Evolutionary conservation across 2,113 vertebrate species (phyloP).

Genomic region (Gambusia holbrooki): DNA sequence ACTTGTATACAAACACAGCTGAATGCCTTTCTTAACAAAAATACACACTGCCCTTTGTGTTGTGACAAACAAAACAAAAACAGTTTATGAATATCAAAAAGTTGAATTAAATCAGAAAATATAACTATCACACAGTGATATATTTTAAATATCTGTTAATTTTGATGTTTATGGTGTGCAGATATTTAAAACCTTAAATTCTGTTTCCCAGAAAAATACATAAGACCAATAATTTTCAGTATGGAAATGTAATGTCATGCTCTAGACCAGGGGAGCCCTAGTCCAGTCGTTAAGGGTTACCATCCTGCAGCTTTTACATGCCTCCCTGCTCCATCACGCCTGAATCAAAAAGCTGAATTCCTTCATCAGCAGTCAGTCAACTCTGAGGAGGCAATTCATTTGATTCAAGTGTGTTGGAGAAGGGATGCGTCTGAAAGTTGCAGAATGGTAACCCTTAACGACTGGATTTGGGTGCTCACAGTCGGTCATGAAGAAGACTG

Average conservation of each 20-base stretch:
- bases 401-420: too few species aligned
- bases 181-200: background rate
- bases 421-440: too few species aligned
- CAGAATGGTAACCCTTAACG: too few species aligned
- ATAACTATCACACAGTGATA: background rate
- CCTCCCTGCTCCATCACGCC: too few species aligned
- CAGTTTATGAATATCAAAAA: slow-evolving; percentile 3
- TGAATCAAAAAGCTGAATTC: too few species aligned
- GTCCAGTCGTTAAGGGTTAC: too few species aligned
- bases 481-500: slow-evolving; percentile 15
- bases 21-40: slow-evolving; percentile 14
- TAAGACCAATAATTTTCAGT: background rate
- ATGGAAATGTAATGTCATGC: background rate
- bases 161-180: background rate
- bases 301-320: too few species aligned
- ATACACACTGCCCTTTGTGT: slow-evolving; percentile 1
- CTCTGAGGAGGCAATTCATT: too few species aligned
- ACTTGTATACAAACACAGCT: slow-evolving; percentile 15
- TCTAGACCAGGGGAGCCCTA: background rate
- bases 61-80: slow-evolving; percentile 8
- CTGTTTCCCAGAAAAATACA: background rate
- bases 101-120: background rate
- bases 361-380: too few species aligned
- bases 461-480: too few species aligned
- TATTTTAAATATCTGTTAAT: background rate